Base-by-base conservation (phyloP, 2,888 invertebrate species). In the Neoaliturus tenellus region DNA sequence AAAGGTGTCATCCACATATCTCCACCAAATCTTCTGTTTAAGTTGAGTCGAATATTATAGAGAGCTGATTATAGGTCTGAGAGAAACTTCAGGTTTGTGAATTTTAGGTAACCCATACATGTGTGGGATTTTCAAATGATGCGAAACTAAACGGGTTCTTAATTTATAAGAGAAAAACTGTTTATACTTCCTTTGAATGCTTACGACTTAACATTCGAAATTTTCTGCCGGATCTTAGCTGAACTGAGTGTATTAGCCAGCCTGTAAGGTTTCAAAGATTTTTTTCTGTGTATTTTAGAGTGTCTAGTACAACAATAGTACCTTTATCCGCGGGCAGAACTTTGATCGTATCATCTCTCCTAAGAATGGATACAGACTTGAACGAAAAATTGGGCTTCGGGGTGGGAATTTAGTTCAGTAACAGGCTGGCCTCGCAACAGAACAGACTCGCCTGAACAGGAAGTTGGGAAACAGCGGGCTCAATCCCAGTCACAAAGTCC, bases 301-400 rank as follows among this genome's bases (percentile, higher is more conserved):
- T 28, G 28, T 25, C 58, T 10, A 58, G 25, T 5, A 58, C 58
- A 58, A 58, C 58, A 58, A 25, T 58, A 58, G 58, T 58, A 23
- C 58, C 58, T 58, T 58, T 58, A 28, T 58, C 58, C 23, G 58
- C 23, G 6, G 58, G 58, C 14, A 58, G 23, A 3, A 58, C 23
- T 58, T 58, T 58, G 23, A 58, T 3, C 6, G 58, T 58, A 58
- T 58, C 58, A 58, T 58, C 58, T 58, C 23, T 58, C 58, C 58
- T 25, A 58, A 58, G 58, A 25, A 58, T 58, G 12, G 6, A 25
- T 58, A 58, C 58, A 12, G 58, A 3, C 58, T 28, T 58, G 20
- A 12, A 12, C 3, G 23, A 12, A 23, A 23, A 17, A 25, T 14
- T 44, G 35, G 35, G 35, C 35, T 44, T 44, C n/a, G 4, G 44